These are phyloP conservation scores for Sebastes aleutianus DNA, from an alignment of 2,797 vertebrate genomes.

Conservation along the genomic window DNA sequence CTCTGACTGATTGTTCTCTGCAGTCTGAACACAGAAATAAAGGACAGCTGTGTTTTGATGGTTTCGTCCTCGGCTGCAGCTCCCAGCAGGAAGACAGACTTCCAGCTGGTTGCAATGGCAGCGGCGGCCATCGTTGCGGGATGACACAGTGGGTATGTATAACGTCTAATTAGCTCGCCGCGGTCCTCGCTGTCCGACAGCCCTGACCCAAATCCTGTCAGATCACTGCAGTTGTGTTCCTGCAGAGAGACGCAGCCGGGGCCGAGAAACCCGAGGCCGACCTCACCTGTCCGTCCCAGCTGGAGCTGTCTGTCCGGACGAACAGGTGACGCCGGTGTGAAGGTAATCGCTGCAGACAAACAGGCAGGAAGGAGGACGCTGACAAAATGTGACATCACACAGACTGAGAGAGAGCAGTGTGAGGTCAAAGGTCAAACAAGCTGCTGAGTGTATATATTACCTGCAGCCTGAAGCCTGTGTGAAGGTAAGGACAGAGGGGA, in stretches of 20 bases:
- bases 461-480: neutral
- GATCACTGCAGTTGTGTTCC: neutral
- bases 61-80: neutral
- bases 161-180: constrained; percentile 24
- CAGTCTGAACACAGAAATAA: neutral
- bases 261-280: neutral
- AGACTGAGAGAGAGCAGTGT: neutral
- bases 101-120: constrained; percentile 30
- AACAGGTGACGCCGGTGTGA: neutral
- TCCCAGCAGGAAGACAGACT: constrained; percentile 13
- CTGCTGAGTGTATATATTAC: neutral
- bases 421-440: constrained; percentile 23
- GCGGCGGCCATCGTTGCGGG: neutral
- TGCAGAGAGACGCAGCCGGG: constrained; percentile 8
- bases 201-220: constrained; percentile 22
- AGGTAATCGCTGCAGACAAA: constrained; percentile 18
- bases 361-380: neutral
- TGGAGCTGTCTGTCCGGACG: neutral
- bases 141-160: constrained; percentile 24
- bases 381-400: neutral
- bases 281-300: constrained; percentile 15
- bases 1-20: neutral
- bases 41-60: neutral
- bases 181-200: neutral
- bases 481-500: neutral